Conservation (phyloP, 2,888 invertebrate species). For the Euproctis similis region DNA sequence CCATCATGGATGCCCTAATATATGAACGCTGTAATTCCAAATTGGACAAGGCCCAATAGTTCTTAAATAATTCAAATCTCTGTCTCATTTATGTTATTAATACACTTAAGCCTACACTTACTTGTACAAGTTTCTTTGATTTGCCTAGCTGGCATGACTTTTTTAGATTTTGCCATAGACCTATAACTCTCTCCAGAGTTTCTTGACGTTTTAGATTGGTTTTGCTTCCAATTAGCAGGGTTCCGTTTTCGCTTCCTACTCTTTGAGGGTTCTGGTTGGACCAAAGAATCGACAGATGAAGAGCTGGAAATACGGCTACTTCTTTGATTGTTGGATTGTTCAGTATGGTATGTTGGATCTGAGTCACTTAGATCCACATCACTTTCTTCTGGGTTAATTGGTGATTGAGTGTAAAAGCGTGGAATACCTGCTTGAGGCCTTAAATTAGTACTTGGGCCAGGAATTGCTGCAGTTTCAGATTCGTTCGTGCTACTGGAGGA, state of each 20-base stretch:
- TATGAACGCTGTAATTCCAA: conserved; percentile 11
- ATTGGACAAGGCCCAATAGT: conserved; percentile 11
- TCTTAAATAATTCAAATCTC: conserved; percentile 8
- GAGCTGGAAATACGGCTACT: too few relatives aligned
- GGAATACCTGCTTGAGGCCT: too few relatives aligned
- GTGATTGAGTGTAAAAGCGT: conserved; percentile 4
- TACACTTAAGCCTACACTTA: conserved; percentile 8
- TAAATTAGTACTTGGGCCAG: too few relatives aligned
- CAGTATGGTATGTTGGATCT: background rate
- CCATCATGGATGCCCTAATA: conserved; percentile 11
- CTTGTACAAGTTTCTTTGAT: conserved; percentile 4
- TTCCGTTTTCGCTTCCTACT: conserved; percentile 6
- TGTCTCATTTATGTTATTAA: conserved; percentile 3
- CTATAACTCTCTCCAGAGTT: conserved; percentile 5
- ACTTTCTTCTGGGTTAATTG: conserved; percentile 4
- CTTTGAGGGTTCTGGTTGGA: conserved; percentile 1
- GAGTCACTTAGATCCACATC: conserved; percentile 1
- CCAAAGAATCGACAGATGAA: background rate
- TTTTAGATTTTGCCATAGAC: conserved; percentile 5
- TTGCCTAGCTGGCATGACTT: conserved; percentile 2
- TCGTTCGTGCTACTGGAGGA: too few relatives aligned
- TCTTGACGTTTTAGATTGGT: conserved; percentile 8
- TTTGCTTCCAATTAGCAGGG: conserved; percentile 12
- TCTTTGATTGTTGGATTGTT: too few relatives aligned
- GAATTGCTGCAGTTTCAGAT: too few relatives aligned